Evolutionary conservation across 64 coral and sea anemone species (phyloP).

Genomic region (Astreopora myriophthalma): DNA sequence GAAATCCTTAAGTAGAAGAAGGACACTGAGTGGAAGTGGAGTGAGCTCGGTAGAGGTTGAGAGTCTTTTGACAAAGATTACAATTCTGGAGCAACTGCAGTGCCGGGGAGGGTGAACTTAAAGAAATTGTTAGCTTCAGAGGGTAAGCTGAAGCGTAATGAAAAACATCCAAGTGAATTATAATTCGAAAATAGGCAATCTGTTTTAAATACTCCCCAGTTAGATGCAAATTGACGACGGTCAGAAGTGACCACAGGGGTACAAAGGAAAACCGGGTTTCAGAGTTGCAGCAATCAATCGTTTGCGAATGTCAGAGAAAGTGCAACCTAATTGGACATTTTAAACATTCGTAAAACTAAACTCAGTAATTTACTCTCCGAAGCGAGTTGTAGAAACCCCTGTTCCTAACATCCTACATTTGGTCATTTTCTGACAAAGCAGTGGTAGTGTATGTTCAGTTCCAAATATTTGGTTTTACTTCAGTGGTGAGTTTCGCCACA

Average conservation of each 20-base stretch:
- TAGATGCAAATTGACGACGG: not conserved
- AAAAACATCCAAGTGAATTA: not conserved
- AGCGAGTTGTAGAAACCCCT: not conserved
- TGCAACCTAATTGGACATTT: not conserved
- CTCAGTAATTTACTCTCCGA: not conserved
- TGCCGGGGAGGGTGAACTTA: not conserved
- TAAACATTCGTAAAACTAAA: not conserved
- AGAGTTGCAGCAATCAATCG: not conserved
- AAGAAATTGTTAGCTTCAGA: not conserved
- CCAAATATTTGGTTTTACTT: too few relatives aligned
- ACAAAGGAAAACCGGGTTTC: not conserved
- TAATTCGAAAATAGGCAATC: not conserved
- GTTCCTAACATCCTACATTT: not conserved
- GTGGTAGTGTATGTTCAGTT: too few relatives aligned
- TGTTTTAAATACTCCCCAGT: not conserved
- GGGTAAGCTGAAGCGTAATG: not conserved
- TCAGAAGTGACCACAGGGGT: not conserved
- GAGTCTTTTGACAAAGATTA: not conserved
- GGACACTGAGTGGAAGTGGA: not conserved
- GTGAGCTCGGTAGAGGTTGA: not conserved
- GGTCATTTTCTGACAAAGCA: too few relatives aligned
- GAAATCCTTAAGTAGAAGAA: slow-evolving; percentile 19
- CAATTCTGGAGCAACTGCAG: not conserved
- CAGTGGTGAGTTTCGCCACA: too few relatives aligned
- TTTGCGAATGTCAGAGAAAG: not conserved